phyloP scores from a whole-genome alignment of 1,140 invertebrate species.

The Thaumatotibia leucotreta region DNA sequence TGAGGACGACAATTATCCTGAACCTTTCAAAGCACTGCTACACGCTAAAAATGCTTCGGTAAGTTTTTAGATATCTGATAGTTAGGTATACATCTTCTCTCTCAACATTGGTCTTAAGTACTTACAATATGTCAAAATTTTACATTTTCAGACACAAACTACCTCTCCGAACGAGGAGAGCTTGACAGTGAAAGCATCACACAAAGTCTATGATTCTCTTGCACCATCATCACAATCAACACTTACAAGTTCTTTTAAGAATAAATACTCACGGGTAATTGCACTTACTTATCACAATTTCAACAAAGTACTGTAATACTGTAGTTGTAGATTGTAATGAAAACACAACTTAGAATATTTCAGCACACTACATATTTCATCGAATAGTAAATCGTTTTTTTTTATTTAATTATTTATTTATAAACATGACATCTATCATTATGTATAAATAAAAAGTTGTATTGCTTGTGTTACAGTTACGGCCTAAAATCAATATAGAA shows the following conservation, averaged over 20 bases:
- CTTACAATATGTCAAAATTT: neutral
- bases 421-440: too few relatives aligned
- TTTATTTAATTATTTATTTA: too few relatives aligned
- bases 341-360: too few relatives aligned
- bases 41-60: slow-evolving; percentile 71
- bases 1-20: slow-evolving; percentile 70
- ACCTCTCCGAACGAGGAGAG: slow-evolving; percentile 66
- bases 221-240: slow-evolving; percentile 49
- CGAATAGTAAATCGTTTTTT: too few relatives aligned
- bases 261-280: slow-evolving; percentile 65
- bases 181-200: slow-evolving; percentile 71
- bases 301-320: too few relatives aligned
- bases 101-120: neutral
- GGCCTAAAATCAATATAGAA: slow-evolving; percentile 29
- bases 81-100: neutral
- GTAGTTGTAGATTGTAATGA: too few relatives aligned
- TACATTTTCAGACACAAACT: slow-evolving; percentile 63
- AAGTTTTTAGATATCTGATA: slow-evolving; percentile 28
- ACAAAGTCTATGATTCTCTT: slow-evolving; percentile 63
- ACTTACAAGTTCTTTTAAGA: slow-evolving; percentile 41
- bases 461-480: slow-evolving; percentile 35
- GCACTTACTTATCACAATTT: slow-evolving; percentile 10
- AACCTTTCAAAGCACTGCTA: slow-evolving; percentile 68
- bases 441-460: too few relatives aligned
- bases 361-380: too few relatives aligned